phyloP scores from a whole-genome alignment of 2,888 invertebrate genomes.

The Apocheima hispidaria region DNA sequence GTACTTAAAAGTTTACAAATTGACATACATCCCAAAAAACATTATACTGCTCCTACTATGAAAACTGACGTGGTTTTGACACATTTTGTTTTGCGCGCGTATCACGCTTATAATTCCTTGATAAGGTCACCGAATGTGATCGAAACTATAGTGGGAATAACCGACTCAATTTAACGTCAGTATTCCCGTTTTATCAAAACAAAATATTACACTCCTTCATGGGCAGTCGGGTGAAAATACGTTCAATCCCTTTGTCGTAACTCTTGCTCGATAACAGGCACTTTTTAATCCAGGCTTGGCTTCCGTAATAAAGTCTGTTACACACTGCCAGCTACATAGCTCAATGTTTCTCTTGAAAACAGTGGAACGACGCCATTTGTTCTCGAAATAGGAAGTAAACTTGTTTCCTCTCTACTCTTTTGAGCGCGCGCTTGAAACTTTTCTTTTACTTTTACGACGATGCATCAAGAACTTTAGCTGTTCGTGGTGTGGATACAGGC shows the following conservation, averaged over 20 bases:
- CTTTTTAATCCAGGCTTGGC: conserved; percentile 34
- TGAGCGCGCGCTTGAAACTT: conserved; percentile 57
- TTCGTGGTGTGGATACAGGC: conserved; percentile 42
- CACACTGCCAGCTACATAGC: conserved; percentile 44
- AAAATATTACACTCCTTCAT: too few species aligned
- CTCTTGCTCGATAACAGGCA: conserved; percentile 16
- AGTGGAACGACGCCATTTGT: conserved; percentile 65
- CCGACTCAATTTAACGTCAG: too few species aligned
- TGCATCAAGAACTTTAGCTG: conserved; percentile 55
- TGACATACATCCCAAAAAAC: too few species aligned
- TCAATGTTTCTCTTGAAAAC: conserved; percentile 56
- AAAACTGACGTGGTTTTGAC: too few species aligned
- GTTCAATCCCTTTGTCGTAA: conserved; percentile 3
- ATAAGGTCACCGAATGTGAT: too few species aligned
- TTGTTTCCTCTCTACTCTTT: conserved; percentile 68
- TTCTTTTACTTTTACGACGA: conserved; percentile 61
- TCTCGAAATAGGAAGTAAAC: conserved; percentile 73
- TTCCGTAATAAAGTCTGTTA: conserved; percentile 44
- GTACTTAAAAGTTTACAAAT: too few species aligned
- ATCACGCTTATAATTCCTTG: too few species aligned
- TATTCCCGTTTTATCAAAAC: too few species aligned
- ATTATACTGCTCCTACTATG: too few species aligned
- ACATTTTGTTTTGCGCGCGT: too few species aligned
- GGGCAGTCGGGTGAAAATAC: too few species aligned
- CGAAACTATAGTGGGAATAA: too few species aligned